Percentiles rank a stretch among this genome's conserved stretches.
Evolutionary conservation across 1,140 invertebrate species (phyloP).

Genomic region (Drosophila triauraria): DNA sequence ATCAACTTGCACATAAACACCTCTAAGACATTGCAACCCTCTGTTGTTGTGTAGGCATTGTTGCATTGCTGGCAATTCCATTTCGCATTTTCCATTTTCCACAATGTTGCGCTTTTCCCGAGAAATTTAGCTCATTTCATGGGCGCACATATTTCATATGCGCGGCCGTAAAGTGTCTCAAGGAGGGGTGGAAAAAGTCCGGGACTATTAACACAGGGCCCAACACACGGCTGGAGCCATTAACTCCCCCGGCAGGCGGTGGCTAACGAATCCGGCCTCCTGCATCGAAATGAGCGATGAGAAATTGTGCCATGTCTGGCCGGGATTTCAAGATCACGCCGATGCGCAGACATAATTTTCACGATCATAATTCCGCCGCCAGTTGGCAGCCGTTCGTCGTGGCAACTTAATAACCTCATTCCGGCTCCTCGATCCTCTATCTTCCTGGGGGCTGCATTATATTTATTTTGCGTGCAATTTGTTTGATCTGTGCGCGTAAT

Average conservation of each 20-base stretch:
- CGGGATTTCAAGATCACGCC: conserved; percentile 71
- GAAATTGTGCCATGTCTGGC: conserved; percentile 76
- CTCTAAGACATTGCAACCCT: conserved; percentile 18
- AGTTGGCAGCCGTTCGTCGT: conserved; percentile 21
- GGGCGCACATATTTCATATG: conserved; percentile 80
- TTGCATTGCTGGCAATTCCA: conserved; percentile 31
- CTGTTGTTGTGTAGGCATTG: conserved; percentile 2
- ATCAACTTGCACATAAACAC: conserved; percentile 34
- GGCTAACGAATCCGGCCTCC: conserved; percentile 57
- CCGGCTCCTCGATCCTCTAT: neutral
- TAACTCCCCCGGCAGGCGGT: conserved; percentile 15
- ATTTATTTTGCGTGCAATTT: conserved; percentile 84
- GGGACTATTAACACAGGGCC: conserved; percentile 64
- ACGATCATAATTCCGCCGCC: conserved; percentile 59
- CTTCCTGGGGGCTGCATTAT: conserved; percentile 33
- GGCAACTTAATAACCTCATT: conserved; percentile 66
- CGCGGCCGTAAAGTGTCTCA: conserved; percentile 63
- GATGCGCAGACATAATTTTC: conserved; percentile 48
- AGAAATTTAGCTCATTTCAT: conserved; percentile 80
- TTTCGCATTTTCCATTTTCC: conserved; percentile 72
- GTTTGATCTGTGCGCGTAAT: conserved; percentile 80
- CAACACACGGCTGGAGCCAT: conserved; percentile 32
- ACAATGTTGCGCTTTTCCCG: conserved; percentile 81
- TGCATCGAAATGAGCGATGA: conserved; percentile 74
- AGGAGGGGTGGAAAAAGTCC: neutral